Evolutionary conservation across 2,797 vertebrate species (phyloP), one percentile per base, ranked within the genome.

Genomic region (Vespertilio murinus): DNA sequence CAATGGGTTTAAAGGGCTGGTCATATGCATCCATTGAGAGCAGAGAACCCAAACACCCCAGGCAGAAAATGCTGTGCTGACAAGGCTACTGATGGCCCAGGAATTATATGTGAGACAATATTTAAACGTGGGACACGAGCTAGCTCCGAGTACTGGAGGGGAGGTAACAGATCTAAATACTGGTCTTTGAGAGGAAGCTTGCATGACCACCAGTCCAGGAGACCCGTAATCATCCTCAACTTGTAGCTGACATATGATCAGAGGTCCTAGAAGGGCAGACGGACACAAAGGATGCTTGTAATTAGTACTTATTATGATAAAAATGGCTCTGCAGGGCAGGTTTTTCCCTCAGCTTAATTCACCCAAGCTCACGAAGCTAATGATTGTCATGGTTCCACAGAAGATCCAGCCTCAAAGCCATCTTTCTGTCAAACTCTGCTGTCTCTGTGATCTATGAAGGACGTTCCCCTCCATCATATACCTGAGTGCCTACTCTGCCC

Each of bases 361-460:
- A 61, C 16, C 28, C 33, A 78, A 61, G 59, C 33, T 93, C 65
- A 92, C 28, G 79, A 49, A 95, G 47, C 17, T 91, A 77, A 59
- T 69, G n/a, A 59, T 38, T 61, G 20, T 40, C 7, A 59, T 4
- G 11, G 59, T 93, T 82, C 78, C 61, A 93, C 30, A 61, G 28
- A 93, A 93, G 54, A 73, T 61, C 52, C 59, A 47, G 14, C 42
- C 79, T 93, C 74, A n/a, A 73, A 88, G 45, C 38, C 38, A 14
- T 33, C 45, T 89, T 65, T 45, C 69, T 13, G 3, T 38, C 87
- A 49, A 67, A 88, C 38, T 71, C 33, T 33, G 22, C n/a, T 61
- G 1, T 30, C 25, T 23, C 4, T 17, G 38, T 6, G 8, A 30
- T 78, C 35, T 52, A 47, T n/a, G 30, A 67, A 82, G 22, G 52